Base-by-base conservation (phyloP, 1,140 invertebrate species). In the Paraescarpia echinospica region DNA sequence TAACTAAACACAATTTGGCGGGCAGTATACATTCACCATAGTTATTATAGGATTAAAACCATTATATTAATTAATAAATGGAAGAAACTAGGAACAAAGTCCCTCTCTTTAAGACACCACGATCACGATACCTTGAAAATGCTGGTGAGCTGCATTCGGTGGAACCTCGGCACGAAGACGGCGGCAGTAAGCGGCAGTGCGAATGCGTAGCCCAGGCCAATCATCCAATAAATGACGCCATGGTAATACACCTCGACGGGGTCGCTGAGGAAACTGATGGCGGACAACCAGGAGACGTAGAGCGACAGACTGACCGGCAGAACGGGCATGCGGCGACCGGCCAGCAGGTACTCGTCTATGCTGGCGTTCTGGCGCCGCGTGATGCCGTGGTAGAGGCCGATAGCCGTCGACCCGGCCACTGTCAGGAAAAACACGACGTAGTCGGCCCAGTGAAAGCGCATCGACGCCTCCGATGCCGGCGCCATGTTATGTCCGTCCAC, bases 261-360 rank as follows among this genome's bases (percentile, higher is more conserved):
- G 22, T 97, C 98, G 31, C 98, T 98, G 31, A 99, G 96, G 92
- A 99, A 97, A 18, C 98, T 98, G 51, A 99, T 98, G 90, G 98
- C 98, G 0, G 98, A 98, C 95, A 98, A 97, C 95, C 98, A 98
- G 96, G 98, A 98, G 95, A 95, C 94, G 92, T 95, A 93, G 93
- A 95, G 93, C 34, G 95, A 95, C 92, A 95, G 90, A 14, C 94
- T 94, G 88, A 95, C 95, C 0, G 95, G 95, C 2, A 95, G 35
- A 59, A 89, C 90, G 35, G 90, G 92, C 92, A 93, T 92, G 48
- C 89, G 41, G 89, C 93, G 91, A 9, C 93, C 93, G 14, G 91
- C 93, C 91, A 94, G 89, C 12, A 94, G 90, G 90, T 92, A 94
- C 33, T 94, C 94, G 34, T 94, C 88, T 18, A 27, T 92, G n/a